These are phyloP conservation scores for Pantherophis alleghaniensis DNA, from an alignment of 2,797 vertebrate genomes.

Conservation along the genomic window DNA sequence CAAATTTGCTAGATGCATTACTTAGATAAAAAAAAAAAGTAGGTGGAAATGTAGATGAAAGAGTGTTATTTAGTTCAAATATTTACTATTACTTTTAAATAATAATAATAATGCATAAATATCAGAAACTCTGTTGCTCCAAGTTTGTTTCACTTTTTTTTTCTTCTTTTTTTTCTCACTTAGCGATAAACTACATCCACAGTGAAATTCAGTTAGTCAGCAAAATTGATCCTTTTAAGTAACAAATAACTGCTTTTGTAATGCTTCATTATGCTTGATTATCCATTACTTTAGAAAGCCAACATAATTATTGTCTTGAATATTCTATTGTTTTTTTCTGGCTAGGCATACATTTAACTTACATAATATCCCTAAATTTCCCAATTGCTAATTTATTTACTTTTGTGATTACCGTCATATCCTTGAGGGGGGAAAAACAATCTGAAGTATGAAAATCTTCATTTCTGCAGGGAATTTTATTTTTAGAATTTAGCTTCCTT, in stretches of 20 bases:
- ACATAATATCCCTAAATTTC: constrained; percentile 36
- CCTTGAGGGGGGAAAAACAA: constrained; percentile 60
- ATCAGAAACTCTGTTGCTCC: not conserved
- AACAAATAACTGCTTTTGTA: not conserved
- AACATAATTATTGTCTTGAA: not conserved
- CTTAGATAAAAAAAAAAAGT: not conserved
- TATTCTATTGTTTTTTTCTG: not conserved
- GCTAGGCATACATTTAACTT: not conserved
- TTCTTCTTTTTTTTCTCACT: not conserved
- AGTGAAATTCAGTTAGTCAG: not conserved
- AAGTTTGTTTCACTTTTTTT: not conserved
- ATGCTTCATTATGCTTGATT: not conserved
- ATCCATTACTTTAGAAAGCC: constrained; percentile 11
- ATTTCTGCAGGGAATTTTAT: constrained; percentile 74
- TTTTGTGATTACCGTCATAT: constrained; percentile 47
- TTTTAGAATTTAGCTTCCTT: constrained; percentile 71
- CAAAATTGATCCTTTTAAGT: not conserved
- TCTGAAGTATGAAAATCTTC: constrained; percentile 69
- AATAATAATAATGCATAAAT: not conserved
- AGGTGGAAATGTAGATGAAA: constrained; percentile 4
- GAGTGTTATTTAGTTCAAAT: constrained; percentile 6
- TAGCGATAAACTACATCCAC: not conserved
- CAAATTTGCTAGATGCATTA: not conserved
- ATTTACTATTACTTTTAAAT: not conserved
- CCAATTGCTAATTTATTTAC: constrained; percentile 46